phyloP scores from a whole-genome alignment of 1,140 invertebrate species.

The Lutraria rhynchaena region DNA sequence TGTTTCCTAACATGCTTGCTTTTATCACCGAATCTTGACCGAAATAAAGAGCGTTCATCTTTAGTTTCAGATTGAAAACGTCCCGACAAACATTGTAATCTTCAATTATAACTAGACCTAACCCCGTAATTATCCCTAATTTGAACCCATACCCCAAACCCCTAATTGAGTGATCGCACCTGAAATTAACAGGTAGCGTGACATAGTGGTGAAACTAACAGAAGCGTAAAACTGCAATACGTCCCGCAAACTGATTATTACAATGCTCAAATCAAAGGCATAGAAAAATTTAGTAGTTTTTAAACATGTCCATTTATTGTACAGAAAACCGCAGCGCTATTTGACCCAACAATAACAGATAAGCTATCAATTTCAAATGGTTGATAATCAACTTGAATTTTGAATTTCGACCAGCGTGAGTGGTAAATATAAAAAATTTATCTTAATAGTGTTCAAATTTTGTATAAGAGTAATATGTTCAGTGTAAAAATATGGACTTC shows the following conservation, averaged over 20 bases:
- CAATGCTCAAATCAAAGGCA: slow-evolving; percentile 19
- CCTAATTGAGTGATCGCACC: slow-evolving; percentile 48
- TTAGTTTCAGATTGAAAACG: slow-evolving; percentile 18
- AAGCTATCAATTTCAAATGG: slow-evolving; percentile 16
- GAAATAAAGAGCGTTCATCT: background rate
- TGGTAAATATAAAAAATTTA: too few species aligned
- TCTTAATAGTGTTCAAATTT: too few species aligned
- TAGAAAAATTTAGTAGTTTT: slow-evolving; percentile 38
- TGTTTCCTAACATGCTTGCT: too few species aligned
- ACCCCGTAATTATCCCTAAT: slow-evolving; percentile 37
- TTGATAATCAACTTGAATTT: background rate
- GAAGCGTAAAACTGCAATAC: background rate
- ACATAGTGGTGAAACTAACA: slow-evolving; percentile 44
- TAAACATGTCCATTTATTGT: background rate
- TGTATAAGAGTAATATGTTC: too few species aligned
- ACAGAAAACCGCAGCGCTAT: slow-evolving; percentile 5
- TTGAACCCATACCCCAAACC: slow-evolving; percentile 15
- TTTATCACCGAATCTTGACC: too few species aligned
- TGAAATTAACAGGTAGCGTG: slow-evolving; percentile 36
- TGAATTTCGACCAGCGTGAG: too few species aligned
- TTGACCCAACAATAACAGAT: background rate
- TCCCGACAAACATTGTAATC: slow-evolving; percentile 12
- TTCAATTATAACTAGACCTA: slow-evolving; percentile 1
- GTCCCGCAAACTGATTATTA: slow-evolving; percentile 1
- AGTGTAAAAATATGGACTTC: too few species aligned